phyloP scores from a whole-genome alignment of 1,140 invertebrate genomes.

The Pseudoatta argentina region DNA sequence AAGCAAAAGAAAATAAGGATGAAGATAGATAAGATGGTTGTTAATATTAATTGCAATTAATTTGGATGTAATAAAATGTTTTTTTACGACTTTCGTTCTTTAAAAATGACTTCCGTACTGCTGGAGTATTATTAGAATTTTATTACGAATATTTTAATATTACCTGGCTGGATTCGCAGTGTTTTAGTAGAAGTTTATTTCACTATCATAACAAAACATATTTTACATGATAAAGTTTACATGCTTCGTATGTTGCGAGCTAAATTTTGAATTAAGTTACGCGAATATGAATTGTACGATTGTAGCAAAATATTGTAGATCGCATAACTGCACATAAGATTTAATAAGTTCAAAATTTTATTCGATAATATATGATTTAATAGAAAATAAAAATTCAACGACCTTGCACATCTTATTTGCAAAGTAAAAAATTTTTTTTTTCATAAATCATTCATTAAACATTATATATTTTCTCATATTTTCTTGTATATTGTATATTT shows the following conservation, averaged over 20 bases:
- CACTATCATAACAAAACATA: neutral
- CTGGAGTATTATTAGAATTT: neutral
- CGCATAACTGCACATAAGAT: neutral
- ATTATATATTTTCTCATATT: neutral
- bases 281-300: neutral
- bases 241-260: neutral
- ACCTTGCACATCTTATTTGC: neutral
- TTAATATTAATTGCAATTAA: constrained; percentile 16
- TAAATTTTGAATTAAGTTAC: neutral
- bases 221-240: neutral
- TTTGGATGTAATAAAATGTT: constrained; percentile 15
- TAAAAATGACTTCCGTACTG: neutral
- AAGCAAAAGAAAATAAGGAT: constrained; percentile 76
- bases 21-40: neutral
- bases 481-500: neutral
- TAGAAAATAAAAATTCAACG: neutral
- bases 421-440: neutral
- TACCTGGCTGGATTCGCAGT: neutral
- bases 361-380: neutral
- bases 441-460: neutral
- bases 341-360: neutral
- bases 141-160: neutral
- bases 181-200: neutral
- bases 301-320: neutral
- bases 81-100: neutral